Evolutionary conservation across 2,888 invertebrate species (phyloP).

Genomic region (Ormia ochracea): DNA sequence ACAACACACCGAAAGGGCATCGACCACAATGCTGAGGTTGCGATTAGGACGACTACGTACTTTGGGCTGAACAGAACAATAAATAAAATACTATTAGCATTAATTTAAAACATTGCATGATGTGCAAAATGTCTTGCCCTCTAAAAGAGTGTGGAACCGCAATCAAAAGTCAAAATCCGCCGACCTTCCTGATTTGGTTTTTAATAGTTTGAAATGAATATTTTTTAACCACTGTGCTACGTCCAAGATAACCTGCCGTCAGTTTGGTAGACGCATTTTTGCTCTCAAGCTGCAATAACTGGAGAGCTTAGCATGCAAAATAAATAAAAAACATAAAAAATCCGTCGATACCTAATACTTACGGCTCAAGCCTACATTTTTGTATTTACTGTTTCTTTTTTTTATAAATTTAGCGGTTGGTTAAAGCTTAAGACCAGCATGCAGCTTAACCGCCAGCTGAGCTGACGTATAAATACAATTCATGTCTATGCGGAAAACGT

Average conservation of each 20-base stretch:
- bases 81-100: too few relatives aligned
- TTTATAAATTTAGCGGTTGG: conserved; percentile 31
- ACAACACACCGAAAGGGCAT: conserved; percentile 31
- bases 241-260: conserved; percentile 38
- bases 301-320: conserved; percentile 24
- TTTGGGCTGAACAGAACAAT: background rate
- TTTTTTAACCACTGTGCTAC: background rate
- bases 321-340: background rate
- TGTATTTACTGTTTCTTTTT: conserved; percentile 2
- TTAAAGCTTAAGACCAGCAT: conserved; percentile 45
- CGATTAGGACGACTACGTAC: conserved; percentile 17
- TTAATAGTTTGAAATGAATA: too few relatives aligned
- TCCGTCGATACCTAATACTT: conserved; percentile 42
- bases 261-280: conserved; percentile 66
- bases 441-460: conserved; percentile 38
- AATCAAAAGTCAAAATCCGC: too few relatives aligned
- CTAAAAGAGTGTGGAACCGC: too few relatives aligned
- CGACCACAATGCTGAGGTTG: conserved; percentile 34
- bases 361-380: conserved; percentile 11
- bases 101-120: too few relatives aligned
- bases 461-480: background rate
- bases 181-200: too few relatives aligned
- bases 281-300: conserved; percentile 34
- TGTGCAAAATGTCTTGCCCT: too few relatives aligned
- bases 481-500: conserved; percentile 45